Evolutionary conservation across 2,797 vertebrate species (phyloP).

Genomic region (Mormyrops attenuatus): DNA sequence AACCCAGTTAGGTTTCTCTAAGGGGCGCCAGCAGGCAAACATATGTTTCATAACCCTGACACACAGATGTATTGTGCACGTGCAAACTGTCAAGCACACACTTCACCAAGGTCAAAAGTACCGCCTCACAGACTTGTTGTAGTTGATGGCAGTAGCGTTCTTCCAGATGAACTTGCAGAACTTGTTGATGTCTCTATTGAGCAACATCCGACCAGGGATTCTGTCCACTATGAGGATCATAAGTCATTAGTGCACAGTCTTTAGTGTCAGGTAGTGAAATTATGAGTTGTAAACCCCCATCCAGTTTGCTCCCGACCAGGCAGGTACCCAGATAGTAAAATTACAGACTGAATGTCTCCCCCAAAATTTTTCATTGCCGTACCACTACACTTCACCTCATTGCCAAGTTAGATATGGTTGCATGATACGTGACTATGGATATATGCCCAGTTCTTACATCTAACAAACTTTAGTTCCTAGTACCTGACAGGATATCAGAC

Average conservation of each 20-base stretch:
- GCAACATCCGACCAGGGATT: constrained; percentile 53
- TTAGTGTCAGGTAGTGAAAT: neutral
- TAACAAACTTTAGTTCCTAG: neutral
- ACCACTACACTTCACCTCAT: neutral
- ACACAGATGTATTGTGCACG: neutral
- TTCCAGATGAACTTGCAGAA: constrained; percentile 77
- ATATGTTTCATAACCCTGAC: neutral
- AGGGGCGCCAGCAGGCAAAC: neutral
- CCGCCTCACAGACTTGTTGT: constrained; percentile 59
- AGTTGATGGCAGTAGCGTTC: constrained; percentile 59
- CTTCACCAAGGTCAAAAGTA: neutral
- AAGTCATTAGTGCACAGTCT: neutral
- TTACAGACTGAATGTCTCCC: neutral
- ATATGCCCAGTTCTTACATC: neutral
- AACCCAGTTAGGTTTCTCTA: neutral
- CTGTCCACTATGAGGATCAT: constrained; percentile 50
- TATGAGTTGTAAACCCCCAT: neutral
- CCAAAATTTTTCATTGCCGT: neutral
- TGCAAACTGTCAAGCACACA: constrained; percentile 21
- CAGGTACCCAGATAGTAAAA: neutral
- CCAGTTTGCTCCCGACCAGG: neutral
- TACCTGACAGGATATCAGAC: constrained; percentile 46
- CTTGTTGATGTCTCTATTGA: constrained; percentile 67
- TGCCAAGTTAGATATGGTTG: neutral
- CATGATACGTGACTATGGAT: neutral